Percentiles rank a stretch among this genome's conserved stretches.
Evolutionary conservation across 2,888 invertebrate species (phyloP).

Genomic region (Chaetogeoica ovagalla): DNA sequence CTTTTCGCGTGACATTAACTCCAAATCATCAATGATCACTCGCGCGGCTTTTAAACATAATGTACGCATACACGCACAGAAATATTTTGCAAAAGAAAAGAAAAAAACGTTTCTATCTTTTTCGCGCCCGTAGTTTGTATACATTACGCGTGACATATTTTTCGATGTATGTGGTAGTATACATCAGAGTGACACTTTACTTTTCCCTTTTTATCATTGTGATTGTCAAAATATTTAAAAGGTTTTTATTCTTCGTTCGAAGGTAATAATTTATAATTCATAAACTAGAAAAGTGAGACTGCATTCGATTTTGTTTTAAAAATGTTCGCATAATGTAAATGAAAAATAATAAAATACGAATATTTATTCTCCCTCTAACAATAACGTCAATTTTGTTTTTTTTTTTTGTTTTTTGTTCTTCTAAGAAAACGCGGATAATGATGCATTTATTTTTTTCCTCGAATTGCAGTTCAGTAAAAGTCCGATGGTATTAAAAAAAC

Average conservation of each 20-base stretch:
- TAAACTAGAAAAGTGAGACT: constrained; percentile 6
- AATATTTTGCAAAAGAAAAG: not conserved
- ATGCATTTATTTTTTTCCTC: too few relatives aligned
- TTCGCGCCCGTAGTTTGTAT: not conserved
- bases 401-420: not conserved
- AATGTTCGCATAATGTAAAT: too few relatives aligned
- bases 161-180: not conserved
- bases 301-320: not conserved
- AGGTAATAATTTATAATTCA: constrained; percentile 25
- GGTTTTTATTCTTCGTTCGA: not conserved
- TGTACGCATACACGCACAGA: not conserved
- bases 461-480: too few relatives aligned
- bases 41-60: not conserved
- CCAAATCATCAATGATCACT: not conserved
- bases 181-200: not conserved
- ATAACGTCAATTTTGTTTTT: not conserved
- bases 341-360: too few relatives aligned
- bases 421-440: too few relatives aligned
- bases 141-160: not conserved
- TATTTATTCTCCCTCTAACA: not conserved
- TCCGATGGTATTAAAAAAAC: too few relatives aligned
- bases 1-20: not conserved
- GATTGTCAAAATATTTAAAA: constrained; percentile 11
- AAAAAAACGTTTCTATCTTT: not conserved
- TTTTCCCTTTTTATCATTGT: not conserved